Base-by-base conservation (phyloP, 2,797 vertebrate species). In the Chlorospingus flavigularis region DNA sequence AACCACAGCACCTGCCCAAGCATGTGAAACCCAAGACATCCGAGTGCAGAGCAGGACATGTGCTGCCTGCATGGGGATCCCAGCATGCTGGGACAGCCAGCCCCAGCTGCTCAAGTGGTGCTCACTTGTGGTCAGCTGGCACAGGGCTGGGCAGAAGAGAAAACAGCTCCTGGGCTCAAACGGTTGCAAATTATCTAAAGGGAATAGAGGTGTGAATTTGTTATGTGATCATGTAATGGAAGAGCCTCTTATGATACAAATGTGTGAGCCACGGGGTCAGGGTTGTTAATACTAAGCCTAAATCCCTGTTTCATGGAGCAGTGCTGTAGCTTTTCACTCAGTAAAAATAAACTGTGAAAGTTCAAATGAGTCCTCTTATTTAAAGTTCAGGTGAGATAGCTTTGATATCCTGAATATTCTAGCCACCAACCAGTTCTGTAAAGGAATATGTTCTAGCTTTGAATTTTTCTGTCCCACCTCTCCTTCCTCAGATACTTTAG, bases 1-100 rank as follows among this genome's bases (percentile, higher is more conserved):
- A 96, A 68, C 88, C 83, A 21, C 91, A 95, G 20, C 97, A 97
- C 94, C 97, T 97, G 96, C 88, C 92, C 92, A 68, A 86, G 70
- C 82, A 75, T 85, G 93, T 93, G 90, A 94, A 75, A 89, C 28
- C 18, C 71, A 66, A 96, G 92, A 87, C 10, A 8, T 10, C 23
- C 10, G 6, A 85, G 63, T 63, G 30, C 83, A 67, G 84, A 70
- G 68, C 35, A 77, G 75, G 91, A 67, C 61, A 48, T 2, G 6
- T 21, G 60, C 88, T 95, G 35, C 47, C 54, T 20, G 66, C 75
- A 53, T 13, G 68, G 62, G 83, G 63, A 84, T 17, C 3, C 50
- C 4, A 2, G 10, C 40, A 9, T 37, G 83, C 89, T 78, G 58
- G 74, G 7, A 8, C 9, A 13, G 31, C 14, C 63, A 48, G 76